Conservation (phyloP, 2,797 vertebrate species). For the Microchirus variegatus region DNA sequence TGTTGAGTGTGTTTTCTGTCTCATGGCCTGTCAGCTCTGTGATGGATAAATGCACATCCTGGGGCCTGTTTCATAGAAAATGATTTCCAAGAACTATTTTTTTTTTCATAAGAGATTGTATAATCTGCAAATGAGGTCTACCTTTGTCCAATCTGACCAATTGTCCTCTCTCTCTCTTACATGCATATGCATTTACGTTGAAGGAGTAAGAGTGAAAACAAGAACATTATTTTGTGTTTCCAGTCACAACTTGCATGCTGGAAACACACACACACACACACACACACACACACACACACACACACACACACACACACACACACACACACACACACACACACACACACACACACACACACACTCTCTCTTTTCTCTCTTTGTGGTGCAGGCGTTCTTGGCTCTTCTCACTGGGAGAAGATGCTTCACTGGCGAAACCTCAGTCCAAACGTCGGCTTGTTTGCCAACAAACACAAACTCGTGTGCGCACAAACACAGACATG, state of each 20-base stretch:
- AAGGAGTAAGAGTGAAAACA: background rate
- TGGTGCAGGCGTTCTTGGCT: constrained; percentile 49
- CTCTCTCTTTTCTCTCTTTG: constrained; percentile 7
- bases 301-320: background rate
- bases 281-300: background rate
- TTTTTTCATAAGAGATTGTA: background rate
- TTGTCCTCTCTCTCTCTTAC: too few relatives aligned
- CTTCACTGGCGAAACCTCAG: constrained; percentile 50
- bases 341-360: background rate
- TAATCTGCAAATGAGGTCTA: background rate
- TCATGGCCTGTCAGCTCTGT: constrained; percentile 27
- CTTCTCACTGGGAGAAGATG: constrained; percentile 47
- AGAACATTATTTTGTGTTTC: constrained; percentile 5
- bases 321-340: background rate
- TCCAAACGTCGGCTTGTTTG: constrained; percentile 22
- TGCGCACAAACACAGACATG: background rate
- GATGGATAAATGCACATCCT: constrained; percentile 21
- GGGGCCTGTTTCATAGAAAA: background rate
- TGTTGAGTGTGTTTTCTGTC: background rate
- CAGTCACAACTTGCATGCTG: constrained; percentile 1
- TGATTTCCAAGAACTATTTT: too few relatives aligned
- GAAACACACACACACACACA: background rate
- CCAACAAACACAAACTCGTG: constrained; percentile 11
- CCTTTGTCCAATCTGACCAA: background rate
- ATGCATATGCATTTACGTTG: background rate